Conservation (phyloP, 30 jellyfish, hydroid and myxozoan species). For the Chrysaora quinquecirrha region DNA sequence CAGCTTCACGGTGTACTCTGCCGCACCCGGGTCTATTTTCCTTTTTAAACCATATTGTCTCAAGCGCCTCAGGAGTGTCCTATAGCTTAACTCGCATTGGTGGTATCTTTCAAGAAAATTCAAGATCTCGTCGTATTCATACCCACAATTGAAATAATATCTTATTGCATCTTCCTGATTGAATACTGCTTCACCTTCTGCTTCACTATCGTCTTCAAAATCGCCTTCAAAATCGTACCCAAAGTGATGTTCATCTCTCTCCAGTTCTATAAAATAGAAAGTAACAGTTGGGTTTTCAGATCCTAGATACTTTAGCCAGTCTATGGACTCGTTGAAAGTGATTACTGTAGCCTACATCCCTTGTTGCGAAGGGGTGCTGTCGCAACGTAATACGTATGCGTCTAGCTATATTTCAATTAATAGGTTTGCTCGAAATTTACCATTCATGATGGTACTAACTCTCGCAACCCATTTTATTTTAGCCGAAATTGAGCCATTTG, state of each 20-base stretch:
- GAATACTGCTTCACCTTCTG: not conserved
- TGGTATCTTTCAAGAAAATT: not conserved
- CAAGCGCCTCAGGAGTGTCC: constrained; percentile 14
- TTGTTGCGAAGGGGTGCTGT: no score
- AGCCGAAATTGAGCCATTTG: no score
- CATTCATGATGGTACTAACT: no score
- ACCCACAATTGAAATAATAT: not conserved
- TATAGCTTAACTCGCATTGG: not conserved
- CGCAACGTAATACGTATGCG: no score
- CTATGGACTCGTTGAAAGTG: no score
- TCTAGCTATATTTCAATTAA: no score
- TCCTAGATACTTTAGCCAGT: no score
- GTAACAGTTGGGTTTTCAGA: no score
- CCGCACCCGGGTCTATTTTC: not conserved
- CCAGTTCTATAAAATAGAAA: not conserved
- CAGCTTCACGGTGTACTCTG: not conserved
- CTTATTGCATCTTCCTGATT: constrained; percentile 7
- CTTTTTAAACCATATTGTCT: constrained; percentile 3
- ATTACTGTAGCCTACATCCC: no score
- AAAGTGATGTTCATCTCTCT: no score
- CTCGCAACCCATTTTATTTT: no score
- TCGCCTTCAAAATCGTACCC: not conserved
- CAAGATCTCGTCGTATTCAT: constrained; percentile 9
- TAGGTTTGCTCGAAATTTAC: no score
- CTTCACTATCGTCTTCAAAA: not conserved